Percentiles rank a stretch among this genome's conserved stretches.
These are phyloP conservation scores for Tragopan temminckii DNA, from an alignment of 2,797 vertebrate species.

Conservation along the genomic window DNA sequence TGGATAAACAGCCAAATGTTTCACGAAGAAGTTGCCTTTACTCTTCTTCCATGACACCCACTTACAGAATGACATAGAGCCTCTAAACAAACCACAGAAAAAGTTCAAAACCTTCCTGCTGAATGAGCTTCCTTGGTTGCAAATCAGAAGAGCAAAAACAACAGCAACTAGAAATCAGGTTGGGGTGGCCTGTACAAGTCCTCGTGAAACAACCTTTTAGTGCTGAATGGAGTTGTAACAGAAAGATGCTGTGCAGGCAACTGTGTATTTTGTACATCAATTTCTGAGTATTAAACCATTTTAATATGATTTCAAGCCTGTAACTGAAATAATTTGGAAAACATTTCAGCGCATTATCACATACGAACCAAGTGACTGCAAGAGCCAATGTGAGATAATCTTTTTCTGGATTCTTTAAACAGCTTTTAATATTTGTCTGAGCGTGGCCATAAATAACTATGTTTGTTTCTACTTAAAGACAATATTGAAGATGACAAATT, in stretches of 20 bases:
- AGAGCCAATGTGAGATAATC: not conserved
- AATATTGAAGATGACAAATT: rapidly evolving
- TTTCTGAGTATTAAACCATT: not conserved
- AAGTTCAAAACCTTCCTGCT: rapidly evolving
- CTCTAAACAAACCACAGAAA: not conserved
- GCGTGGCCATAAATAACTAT: not conserved
- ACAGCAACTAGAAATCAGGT: not conserved
- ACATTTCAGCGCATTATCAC: not conserved
- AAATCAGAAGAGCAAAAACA: not conserved
- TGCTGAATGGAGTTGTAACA: not conserved
- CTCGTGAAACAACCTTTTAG: not conserved
- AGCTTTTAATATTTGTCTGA: not conserved
- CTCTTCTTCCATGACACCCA: not conserved
- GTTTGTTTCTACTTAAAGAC: not conserved
- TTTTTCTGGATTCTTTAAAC: not conserved
- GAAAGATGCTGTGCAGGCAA: not conserved
- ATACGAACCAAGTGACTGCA: not conserved
- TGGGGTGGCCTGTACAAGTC: not conserved
- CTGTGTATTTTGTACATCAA: not conserved
- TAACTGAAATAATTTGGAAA: not conserved
- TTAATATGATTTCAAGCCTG: not conserved
- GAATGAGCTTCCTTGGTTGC: not conserved
- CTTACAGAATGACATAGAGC: not conserved
- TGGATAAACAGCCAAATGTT: not conserved
- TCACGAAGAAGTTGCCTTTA: not conserved